Conservation (phyloP, 2,113 vertebrate species). For the Syngnathoides biaculeatus region DNA sequence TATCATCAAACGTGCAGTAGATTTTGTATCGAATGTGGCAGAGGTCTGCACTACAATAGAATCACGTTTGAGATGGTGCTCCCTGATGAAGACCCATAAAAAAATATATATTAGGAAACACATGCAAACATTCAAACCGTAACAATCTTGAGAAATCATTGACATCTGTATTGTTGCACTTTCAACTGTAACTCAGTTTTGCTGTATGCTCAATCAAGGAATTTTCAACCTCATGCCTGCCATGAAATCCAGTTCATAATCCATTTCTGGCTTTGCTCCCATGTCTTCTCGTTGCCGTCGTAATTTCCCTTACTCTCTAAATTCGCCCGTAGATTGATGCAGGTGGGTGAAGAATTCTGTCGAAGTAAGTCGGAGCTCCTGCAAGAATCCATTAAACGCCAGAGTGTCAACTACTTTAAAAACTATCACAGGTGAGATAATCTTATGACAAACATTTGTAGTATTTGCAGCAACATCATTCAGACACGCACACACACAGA, state of each 20-base stretch:
- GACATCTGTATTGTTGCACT: no score
- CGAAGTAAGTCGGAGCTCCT: constrained; percentile 95
- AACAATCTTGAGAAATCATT: no score
- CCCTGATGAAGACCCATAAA: not conserved
- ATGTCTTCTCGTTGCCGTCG: not conserved
- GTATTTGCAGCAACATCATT: no score
- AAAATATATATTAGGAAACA: not conserved
- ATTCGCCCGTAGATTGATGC: constrained; percentile 81
- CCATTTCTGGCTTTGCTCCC: not conserved
- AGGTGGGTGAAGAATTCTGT: constrained; percentile 98
- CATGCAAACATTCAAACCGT: no score
- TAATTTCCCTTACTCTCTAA: not conserved
- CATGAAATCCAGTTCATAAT: not conserved
- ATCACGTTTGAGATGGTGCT: no score
- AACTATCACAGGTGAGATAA: constrained; percentile 91
- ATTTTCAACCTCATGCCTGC: not conserved
- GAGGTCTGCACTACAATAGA: not conserved
- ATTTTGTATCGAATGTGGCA: not conserved
- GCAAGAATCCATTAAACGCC: constrained; percentile 95
- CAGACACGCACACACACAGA: no score
- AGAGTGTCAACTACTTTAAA: constrained; percentile 98
- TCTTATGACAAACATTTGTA: not conserved
- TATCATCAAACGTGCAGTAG: not conserved
- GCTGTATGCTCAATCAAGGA: no score
- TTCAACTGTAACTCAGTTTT: not conserved